Evolutionary conservation across 2,113 vertebrate genomes (phyloP).

Genomic region (Pterocles gutturalis): DNA sequence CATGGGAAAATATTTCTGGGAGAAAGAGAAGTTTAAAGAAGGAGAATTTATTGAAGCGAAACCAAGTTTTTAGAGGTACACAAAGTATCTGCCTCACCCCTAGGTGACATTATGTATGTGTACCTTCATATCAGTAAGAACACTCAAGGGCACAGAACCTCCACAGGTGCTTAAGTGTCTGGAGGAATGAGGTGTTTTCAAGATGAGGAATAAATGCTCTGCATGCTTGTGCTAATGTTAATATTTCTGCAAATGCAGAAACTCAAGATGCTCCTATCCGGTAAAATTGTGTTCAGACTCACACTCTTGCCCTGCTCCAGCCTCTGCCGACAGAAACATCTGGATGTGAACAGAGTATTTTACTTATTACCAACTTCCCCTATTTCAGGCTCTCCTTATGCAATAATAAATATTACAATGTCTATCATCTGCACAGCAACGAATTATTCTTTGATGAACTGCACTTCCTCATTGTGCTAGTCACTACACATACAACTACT

Average conservation of each 20-base stretch:
- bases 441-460: background rate
- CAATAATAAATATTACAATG: background rate
- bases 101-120: accelerated
- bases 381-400: background rate
- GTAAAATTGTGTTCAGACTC: background rate
- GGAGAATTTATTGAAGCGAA: background rate
- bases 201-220: background rate
- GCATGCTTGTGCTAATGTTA: background rate
- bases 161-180: too few relatives aligned
- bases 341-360: background rate
- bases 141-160: background rate
- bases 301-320: background rate
- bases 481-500: background rate
- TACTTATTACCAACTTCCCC: background rate
- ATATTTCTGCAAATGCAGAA: background rate
- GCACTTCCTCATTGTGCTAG: background rate
- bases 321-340: background rate
- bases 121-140: background rate
- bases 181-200: background rate
- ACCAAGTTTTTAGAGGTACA: background rate
- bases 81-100: background rate
- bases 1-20: background rate
- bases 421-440: background rate
- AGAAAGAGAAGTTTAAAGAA: background rate
- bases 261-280: background rate